Evolutionary conservation across 2,888 invertebrate genomes (phyloP).

Genomic region (Agriopis aurantiaria): DNA sequence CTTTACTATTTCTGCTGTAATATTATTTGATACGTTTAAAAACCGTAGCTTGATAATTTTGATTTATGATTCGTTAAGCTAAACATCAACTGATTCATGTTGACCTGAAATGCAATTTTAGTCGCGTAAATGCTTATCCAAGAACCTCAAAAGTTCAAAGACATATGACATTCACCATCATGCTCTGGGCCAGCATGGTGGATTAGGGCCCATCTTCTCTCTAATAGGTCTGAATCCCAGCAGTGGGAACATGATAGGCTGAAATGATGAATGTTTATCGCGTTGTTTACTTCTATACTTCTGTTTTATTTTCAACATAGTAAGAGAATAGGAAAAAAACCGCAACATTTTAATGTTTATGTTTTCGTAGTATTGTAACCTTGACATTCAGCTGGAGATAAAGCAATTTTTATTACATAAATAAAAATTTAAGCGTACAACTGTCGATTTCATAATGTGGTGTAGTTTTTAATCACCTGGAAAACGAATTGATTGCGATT

Average conservation of each 20-base stretch:
- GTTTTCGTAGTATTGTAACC: slow-evolving; percentile 43
- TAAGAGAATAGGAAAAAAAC: slow-evolving; percentile 11
- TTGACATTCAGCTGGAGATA: slow-evolving; percentile 43
- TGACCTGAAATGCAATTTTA: slow-evolving; percentile 17
- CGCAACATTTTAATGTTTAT: slow-evolving; percentile 19
- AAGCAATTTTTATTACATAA: slow-evolving; percentile 27
- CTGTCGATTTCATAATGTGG: slow-evolving; percentile 7
- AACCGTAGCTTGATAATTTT: neutral
- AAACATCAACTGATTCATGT: neutral
- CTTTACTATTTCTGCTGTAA: neutral
- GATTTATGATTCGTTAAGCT: neutral
- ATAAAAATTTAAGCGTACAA: slow-evolving; percentile 29
- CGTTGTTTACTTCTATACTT: slow-evolving; percentile 5
- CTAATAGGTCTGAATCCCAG: too few relatives aligned
- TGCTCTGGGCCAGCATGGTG: too few relatives aligned
- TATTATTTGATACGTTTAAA: neutral
- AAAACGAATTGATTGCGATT: neutral
- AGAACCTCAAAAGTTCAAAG: too few relatives aligned
- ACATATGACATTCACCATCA: too few relatives aligned
- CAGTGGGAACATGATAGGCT: too few relatives aligned
- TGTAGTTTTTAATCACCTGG: neutral
- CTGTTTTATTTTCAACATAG: slow-evolving; percentile 4
- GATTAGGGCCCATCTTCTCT: too few relatives aligned
- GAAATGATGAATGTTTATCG: slow-evolving; percentile 4
- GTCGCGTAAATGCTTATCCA: slow-evolving; percentile 7